These are phyloP conservation scores for Smithornis capensis DNA, from an alignment of 2,113 vertebrate species.

Conservation along the genomic window DNA sequence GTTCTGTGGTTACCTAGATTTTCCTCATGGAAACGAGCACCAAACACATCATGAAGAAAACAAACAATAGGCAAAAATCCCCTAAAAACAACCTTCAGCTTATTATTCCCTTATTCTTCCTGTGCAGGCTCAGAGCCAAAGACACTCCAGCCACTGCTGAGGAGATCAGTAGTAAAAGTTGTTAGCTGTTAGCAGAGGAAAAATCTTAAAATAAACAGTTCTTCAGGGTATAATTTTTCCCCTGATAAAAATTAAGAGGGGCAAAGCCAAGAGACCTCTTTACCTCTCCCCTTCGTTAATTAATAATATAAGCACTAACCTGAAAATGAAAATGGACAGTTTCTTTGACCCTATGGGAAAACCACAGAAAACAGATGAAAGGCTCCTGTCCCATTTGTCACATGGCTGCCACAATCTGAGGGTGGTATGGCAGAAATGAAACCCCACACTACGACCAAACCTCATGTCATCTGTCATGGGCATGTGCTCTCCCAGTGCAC, in stretches of 20 bases:
- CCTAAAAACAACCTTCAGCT: not conserved
- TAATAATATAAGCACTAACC: not conserved
- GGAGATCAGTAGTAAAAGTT: not conserved
- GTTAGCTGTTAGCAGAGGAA: not conserved
- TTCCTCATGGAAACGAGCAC: constrained; percentile 15
- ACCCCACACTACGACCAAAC: not conserved
- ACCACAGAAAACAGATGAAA: not conserved
- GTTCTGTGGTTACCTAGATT: constrained; percentile 14
- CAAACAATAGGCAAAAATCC: constrained; percentile 24
- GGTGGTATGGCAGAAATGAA: not conserved
- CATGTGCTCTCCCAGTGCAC: not conserved
- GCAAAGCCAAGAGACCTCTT: not conserved
- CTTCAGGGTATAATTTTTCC: not conserved
- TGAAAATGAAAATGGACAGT: not conserved
- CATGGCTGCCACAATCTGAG: not conserved
- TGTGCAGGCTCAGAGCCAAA: constrained; percentile 20
- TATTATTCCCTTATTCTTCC: constrained; percentile 39
- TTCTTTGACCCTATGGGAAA: not conserved
- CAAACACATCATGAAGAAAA: not conserved
- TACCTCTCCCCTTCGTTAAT: not conserved
- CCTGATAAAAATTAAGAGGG: not conserved
- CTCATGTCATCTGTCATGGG: not conserved
- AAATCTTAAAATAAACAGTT: not conserved
- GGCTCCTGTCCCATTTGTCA: not conserved
- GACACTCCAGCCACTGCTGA: not conserved